Conservation (phyloP, 2,888 invertebrate genomes). For the Aphodius granarius region DNA sequence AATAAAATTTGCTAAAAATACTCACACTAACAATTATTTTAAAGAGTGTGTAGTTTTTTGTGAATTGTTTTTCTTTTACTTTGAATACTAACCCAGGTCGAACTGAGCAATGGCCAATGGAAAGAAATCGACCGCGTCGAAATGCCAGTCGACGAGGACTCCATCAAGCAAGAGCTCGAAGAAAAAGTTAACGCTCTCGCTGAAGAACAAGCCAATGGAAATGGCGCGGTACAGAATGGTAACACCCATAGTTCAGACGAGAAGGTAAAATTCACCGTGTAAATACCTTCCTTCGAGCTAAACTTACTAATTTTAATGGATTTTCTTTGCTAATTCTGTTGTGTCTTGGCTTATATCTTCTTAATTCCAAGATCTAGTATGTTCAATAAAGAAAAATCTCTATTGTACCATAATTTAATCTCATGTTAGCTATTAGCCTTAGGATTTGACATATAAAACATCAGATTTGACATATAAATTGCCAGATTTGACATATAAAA, state of each 20-base stretch:
- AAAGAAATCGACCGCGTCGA: conserved; percentile 51
- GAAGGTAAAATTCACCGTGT: conserved; percentile 25
- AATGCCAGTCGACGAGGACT: conserved; percentile 24
- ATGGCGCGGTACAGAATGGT: conserved; percentile 30
- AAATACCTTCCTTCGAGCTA: neutral
- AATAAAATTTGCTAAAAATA: conserved; percentile 21
- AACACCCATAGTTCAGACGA: conserved; percentile 19
- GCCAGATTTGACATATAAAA: no score
- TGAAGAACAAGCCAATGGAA: conserved; percentile 29
- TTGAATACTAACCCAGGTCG: conserved; percentile 51
- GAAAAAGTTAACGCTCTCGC: conserved; percentile 21
- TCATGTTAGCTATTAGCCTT: no score
- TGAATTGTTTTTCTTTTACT: conserved; percentile 28
- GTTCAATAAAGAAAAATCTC: neutral
- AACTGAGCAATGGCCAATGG: conserved; percentile 51
- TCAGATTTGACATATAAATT: no score
- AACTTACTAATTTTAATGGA: neutral
- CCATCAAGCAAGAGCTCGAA: conserved; percentile 16
- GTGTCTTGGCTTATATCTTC: neutral
- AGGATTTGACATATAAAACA: no score
- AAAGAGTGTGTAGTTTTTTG: conserved; percentile 17
- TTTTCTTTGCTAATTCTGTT: neutral
- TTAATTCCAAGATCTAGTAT: neutral
- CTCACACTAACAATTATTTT: neutral
- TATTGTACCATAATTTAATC: neutral